Evolutionary conservation across 2,113 vertebrate genomes (phyloP), one percentile per base, ranked within the genome.

Genomic region (Triplophysa dalaica): DNA sequence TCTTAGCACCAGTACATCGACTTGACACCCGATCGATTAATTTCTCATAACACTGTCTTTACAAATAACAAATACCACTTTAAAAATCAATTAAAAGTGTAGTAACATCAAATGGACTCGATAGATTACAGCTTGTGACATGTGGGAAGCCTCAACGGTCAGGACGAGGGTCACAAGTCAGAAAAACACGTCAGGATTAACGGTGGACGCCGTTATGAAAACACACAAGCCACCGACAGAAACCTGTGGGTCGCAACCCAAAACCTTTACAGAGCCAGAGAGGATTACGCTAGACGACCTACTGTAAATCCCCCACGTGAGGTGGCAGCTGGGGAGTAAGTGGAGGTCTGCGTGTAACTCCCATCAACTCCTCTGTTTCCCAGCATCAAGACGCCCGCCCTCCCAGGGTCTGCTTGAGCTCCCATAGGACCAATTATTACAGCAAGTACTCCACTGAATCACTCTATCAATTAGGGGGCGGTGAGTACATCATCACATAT

Each of bases 391-490:
- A 92, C 90, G 90, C 91, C 92, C 91, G 92, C 87, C 89, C 91
- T 90, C 89, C 92, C 92, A 93, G 94, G 94, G 92, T 93, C 91
- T 91, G 90, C 87, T 67, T 72, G 83, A 14, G 77, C 91, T 94
- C 96, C 93, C 95, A 86, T 91, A 95, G 94, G 96, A 96, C 94
- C 95, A 96, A 96, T 98, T 98, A 97, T 94, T 94, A 93, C 92
- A 92, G 93, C 93, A 91, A 93, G 93, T 92, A 92, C 94, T 94
- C 93, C 94, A 93, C 91, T 94, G 95, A 94, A 95, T 96, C 96
- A 96, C 95, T 95, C 95, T 95, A 96, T 97, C 96, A 98, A 97
- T 98, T 97, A 98, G 94, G 93, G 92, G 94, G 92, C 93, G 92
- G 94, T 94, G 95, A 96, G 95, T 96, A 96, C 95, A 95, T 97